Conservation (phyloP, 1,140 invertebrate genomes). For the Meloidogyne hapla region DNA sequence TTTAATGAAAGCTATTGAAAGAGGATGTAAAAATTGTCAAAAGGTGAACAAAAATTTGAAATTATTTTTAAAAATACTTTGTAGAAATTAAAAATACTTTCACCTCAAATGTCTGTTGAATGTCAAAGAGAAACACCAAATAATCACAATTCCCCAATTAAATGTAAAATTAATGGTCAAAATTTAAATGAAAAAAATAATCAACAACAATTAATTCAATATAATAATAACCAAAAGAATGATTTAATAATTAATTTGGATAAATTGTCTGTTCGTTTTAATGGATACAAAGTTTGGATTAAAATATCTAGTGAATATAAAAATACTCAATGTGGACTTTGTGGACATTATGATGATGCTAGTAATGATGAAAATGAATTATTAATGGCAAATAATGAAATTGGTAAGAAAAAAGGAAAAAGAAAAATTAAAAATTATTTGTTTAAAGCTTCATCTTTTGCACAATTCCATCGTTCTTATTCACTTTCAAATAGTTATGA, state of each 20-base stretch:
- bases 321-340: slow-evolving; percentile 43
- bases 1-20: slow-evolving; percentile 42
- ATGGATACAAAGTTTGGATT: slow-evolving; percentile 34
- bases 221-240: slow-evolving; percentile 31
- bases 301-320: slow-evolving; percentile 38
- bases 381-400: slow-evolving; percentile 32
- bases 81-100: slow-evolving; percentile 42
- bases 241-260: slow-evolving; percentile 30
- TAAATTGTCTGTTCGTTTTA: slow-evolving; percentile 35
- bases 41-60: not conserved
- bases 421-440: not conserved
- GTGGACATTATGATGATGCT: slow-evolving; percentile 42
- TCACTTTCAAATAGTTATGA: slow-evolving; percentile 6
- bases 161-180: slow-evolving; percentile 34
- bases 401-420: not conserved
- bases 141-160: not conserved
- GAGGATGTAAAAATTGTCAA: not conserved
- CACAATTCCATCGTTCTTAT: slow-evolving; percentile 44
- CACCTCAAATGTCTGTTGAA: slow-evolving; percentile 30
- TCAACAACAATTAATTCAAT: slow-evolving; percentile 15
- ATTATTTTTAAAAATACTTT: not conserved
- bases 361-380: slow-evolving; percentile 31
- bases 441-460: slow-evolving; percentile 26
- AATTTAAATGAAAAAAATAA: slow-evolving; percentile 7
- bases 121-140: slow-evolving; percentile 19